These are phyloP conservation scores for Eupithecia subumbrata DNA, from an alignment of 2,888 invertebrate genomes.

Conservation along the genomic window DNA sequence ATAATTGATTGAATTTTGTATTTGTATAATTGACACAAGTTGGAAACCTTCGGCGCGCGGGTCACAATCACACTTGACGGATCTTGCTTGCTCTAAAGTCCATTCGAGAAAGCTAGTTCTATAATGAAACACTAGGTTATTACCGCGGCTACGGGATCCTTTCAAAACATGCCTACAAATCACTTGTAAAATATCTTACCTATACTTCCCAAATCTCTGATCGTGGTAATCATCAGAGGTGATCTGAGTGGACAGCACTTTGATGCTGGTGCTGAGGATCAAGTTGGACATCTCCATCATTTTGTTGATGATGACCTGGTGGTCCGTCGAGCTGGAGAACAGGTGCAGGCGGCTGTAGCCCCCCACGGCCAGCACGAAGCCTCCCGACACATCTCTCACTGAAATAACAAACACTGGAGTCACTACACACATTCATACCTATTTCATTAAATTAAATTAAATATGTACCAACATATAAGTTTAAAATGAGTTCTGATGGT, in stretches of 20 bases:
- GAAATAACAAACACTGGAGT: constrained; percentile 51
- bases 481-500: too few relatives aligned
- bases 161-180: too few relatives aligned
- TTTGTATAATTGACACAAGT: too few relatives aligned
- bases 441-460: too few relatives aligned
- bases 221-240: constrained; percentile 93
- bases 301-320: constrained; percentile 94
- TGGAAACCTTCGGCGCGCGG: too few relatives aligned
- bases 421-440: not conserved
- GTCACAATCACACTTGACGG: too few relatives aligned
- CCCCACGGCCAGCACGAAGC: constrained; percentile 95
- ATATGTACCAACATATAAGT: too few relatives aligned
- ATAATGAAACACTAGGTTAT: too few relatives aligned
- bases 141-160: too few relatives aligned
- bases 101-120: too few relatives aligned
- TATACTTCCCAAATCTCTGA: constrained; percentile 96
- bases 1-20: too few relatives aligned
- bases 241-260: constrained; percentile 88
- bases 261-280: constrained; percentile 92
- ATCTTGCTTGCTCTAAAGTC: too few relatives aligned
- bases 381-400: constrained; percentile 95
- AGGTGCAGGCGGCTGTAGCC: constrained; percentile 96
- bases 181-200: constrained; percentile 76
- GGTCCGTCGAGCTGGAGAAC: constrained; percentile 91
- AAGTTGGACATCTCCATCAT: constrained; percentile 92